These are phyloP conservation scores for Pelvicachromis taeniatus DNA, from an alignment of 2,113 vertebrate genomes.

Conservation along the genomic window DNA sequence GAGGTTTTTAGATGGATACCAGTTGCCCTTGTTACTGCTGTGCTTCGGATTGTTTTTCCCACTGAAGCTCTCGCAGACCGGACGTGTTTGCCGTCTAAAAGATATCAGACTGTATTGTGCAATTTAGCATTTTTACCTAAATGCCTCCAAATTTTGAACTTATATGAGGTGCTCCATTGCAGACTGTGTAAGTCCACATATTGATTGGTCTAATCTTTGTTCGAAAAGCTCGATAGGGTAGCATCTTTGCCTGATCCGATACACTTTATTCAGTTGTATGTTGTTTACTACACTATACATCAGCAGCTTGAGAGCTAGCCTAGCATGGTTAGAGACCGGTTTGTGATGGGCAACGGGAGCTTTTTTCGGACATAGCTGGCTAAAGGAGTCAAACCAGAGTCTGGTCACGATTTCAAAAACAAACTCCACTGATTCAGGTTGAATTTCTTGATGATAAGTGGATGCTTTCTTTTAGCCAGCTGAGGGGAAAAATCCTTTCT, in stretches of 20 bases:
- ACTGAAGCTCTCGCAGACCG: neutral
- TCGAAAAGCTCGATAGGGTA: neutral
- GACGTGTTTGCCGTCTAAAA: neutral
- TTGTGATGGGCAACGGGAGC: no score
- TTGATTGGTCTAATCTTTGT: neutral
- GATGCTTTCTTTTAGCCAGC: neutral
- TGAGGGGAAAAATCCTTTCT: fast-evolving
- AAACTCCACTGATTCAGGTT: neutral
- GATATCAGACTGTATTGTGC: neutral
- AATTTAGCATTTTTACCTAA: neutral
- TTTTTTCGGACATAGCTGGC: neutral
- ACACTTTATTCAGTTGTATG: no score
- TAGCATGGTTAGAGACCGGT: no score
- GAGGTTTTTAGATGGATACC: neutral
- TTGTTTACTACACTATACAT: neutral
- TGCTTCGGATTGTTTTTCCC: neutral
- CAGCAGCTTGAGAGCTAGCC: no score
- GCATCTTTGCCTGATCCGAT: no score
- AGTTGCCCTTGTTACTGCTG: neutral
- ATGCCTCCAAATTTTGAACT: neutral
- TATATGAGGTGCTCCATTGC: neutral
- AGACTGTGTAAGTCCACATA: neutral
- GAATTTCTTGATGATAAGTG: neutral
- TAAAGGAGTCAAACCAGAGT: neutral
- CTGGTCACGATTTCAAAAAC: neutral